Conservation (phyloP, 2,888 invertebrate species). For the Eupithecia inturbata region DNA sequence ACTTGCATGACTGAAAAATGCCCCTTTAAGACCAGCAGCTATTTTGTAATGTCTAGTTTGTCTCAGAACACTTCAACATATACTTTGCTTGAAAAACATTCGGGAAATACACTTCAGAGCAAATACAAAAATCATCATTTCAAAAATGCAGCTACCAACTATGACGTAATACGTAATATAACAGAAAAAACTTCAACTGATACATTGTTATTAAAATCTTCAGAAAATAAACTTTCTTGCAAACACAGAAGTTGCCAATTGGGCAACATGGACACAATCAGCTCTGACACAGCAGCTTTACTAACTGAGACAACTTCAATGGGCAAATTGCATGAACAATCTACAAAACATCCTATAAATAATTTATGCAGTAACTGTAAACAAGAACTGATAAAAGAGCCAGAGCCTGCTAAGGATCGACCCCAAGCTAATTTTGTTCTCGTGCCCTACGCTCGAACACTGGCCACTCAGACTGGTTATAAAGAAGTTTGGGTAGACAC, state of each 20-base stretch:
- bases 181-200: slow-evolving; percentile 5
- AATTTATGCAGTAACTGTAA: neutral
- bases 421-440: neutral
- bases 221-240: neutral
- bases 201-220: neutral
- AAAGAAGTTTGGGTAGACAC: neutral
- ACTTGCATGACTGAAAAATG: neutral
- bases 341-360: neutral
- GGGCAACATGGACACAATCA: neutral
- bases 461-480: neutral
- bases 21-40: neutral
- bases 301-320: neutral
- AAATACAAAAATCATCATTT: neutral
- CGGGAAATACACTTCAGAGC: neutral
- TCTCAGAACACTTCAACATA: neutral
- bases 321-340: neutral
- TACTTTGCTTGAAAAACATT: neutral
- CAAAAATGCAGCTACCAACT: neutral
- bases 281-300: neutral
- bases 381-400: neutral
- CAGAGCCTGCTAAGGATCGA: neutral
- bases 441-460: neutral
- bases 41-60: neutral
- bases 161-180: neutral
- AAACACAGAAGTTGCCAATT: neutral